phyloP scores from a whole-genome alignment of 1,140 invertebrate species.

The Homarus americanus region DNA sequence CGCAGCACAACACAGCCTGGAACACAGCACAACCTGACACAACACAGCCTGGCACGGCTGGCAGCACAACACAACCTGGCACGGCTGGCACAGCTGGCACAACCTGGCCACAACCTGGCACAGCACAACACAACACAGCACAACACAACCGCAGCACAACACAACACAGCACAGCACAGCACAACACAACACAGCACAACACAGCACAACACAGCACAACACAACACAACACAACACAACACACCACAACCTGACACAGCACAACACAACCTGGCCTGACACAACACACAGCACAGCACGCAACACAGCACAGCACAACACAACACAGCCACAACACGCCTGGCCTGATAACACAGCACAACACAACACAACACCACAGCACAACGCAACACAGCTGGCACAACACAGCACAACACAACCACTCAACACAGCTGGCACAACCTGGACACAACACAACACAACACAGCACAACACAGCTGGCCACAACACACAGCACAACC shows the following conservation, averaged over 20 bases:
- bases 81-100: slow-evolving; percentile 50
- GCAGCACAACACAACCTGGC: slow-evolving; percentile 31
- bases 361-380: slow-evolving; percentile 60
- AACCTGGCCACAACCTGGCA: no score
- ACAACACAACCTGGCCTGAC: no score
- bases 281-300: no score
- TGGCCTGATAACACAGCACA: slow-evolving; percentile 44
- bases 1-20: slow-evolving; percentile 24
- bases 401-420: no score
- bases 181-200: background rate
- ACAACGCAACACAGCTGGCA: slow-evolving; percentile 54
- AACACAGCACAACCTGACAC: no score
- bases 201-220: slow-evolving; percentile 1
- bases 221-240: no score
- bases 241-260: no score
- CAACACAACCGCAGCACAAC: no score
- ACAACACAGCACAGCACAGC: slow-evolving; percentile 39
- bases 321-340: slow-evolving; percentile 57
- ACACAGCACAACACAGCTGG: slow-evolving; percentile 35
- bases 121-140: no score
- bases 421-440: no score
- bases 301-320: no score
- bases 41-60: slow-evolving; percentile 11
- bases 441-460: slow-evolving; percentile 48
- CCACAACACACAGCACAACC: no score